Percentiles rank a stretch among this genome's conserved stretches.
These are phyloP conservation scores for Brevimyrus niger DNA, from an alignment of 2,113 vertebrate species.

Conservation along the genomic window DNA sequence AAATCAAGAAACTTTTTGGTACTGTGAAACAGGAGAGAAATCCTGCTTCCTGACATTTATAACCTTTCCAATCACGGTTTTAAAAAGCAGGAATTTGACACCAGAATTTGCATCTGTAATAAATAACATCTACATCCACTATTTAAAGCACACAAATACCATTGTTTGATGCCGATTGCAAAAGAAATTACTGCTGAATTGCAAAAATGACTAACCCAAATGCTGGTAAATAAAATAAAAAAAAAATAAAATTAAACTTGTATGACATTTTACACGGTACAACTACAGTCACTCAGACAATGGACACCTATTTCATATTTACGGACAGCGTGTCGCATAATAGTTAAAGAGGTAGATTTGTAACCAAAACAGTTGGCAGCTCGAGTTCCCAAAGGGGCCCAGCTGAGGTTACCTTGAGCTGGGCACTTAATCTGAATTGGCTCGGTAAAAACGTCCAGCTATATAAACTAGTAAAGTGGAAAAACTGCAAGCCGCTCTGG, in stretches of 20 bases:
- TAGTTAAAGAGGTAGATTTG: neutral
- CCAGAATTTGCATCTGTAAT: neutral
- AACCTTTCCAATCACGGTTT: neutral
- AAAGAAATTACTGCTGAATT: neutral
- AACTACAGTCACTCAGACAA: neutral
- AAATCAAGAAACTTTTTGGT: slow-evolving; percentile 7
- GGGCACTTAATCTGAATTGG: neutral
- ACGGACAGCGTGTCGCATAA: neutral
- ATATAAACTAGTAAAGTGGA: slow-evolving; percentile 6
- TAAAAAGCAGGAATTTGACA: neutral
- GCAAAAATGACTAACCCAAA: neutral
- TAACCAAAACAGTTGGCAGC: slow-evolving; percentile 1
- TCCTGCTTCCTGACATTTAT: neutral
- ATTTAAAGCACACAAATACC: neutral
- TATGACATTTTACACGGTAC: neutral
- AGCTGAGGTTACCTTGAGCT: neutral
- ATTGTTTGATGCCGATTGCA: neutral
- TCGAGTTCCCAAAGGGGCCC: neutral
- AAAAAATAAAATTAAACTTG: neutral
- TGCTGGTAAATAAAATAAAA: neutral
- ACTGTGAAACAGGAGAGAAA: neutral
- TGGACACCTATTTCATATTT: neutral
- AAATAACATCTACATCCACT: neutral
- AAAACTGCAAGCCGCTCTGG: neutral
- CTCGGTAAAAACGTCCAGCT: slow-evolving; percentile 12